Conservation (phyloP, 1,140 invertebrate genomes). For the Dreissena rostriformis region DNA sequence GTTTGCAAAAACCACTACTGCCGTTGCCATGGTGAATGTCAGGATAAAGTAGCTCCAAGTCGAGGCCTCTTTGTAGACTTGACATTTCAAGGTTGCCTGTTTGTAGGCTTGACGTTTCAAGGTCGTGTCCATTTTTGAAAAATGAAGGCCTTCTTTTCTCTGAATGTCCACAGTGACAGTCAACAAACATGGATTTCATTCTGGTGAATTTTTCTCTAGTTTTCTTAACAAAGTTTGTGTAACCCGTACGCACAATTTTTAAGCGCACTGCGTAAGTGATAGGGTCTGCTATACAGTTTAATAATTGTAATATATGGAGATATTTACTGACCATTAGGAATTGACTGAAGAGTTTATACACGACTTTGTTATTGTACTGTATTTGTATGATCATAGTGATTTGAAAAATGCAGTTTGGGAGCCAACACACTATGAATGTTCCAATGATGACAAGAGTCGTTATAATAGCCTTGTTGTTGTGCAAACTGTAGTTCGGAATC, state of each 20-base stretch:
- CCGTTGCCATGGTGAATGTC: not conserved
- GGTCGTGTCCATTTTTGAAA: not conserved
- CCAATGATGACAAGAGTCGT: slow-evolving; percentile 88
- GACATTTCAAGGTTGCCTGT: not conserved
- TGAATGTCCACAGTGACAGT: not conserved
- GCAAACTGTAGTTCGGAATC: slow-evolving; percentile 56
- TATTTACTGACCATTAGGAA: slow-evolving; percentile 68
- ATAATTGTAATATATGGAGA: slow-evolving; percentile 82
- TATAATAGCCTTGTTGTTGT: slow-evolving; percentile 85
- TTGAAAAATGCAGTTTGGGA: slow-evolving; percentile 84
- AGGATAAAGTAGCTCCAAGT: not conserved
- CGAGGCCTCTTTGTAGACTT: not conserved
- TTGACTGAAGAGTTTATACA: slow-evolving; percentile 52
- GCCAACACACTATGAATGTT: slow-evolving; percentile 86
- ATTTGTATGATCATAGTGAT: slow-evolving; percentile 64
- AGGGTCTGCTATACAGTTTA: slow-evolving; percentile 87
- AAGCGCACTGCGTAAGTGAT: slow-evolving; percentile 88
- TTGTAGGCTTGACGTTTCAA: not conserved
- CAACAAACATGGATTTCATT: too few species aligned
- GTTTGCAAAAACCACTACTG: not conserved
- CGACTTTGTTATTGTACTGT: slow-evolving; percentile 33
- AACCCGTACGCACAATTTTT: slow-evolving; percentile 81
- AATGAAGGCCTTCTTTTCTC: not conserved
- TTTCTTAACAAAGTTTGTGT: slow-evolving; percentile 45
- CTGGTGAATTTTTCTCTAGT: too few species aligned